Evolutionary conservation across 2,113 vertebrate species (phyloP), one percentile per base, ranked within the genome.

Genomic region (Lepidothrix coronata): DNA sequence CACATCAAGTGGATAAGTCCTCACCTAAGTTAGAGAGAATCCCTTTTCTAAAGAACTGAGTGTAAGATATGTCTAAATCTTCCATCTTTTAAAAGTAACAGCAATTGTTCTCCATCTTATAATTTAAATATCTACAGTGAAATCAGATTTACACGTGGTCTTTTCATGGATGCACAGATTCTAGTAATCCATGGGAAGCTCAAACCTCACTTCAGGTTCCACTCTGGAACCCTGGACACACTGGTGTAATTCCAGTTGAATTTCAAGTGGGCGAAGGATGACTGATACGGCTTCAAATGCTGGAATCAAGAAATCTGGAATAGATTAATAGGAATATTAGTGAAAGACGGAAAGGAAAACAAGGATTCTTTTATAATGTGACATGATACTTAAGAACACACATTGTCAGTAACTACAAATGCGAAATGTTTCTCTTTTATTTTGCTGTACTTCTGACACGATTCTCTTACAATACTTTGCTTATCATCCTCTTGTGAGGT

Each of bases 251-350:
- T 85, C 78, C 39, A 70, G 75, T n/a, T 77, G n/a, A 51, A 54
- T 83, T 90, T 80, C 79, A 51, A 13, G 62, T 30, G 81, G 68
- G 55, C 12, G 68, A 27, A 77, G 52, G 62, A 80, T 44, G 80
- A 92, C 70, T 83, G 35, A 86, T 62, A 20, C 14, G n/a, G 71
- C 75, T 91, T 96, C 70, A 85, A 89, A 82, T 52, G 70, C 71
- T 14, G 76, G 84, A 97, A 85, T 62, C 77, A 87, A 91, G 93
- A 95, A 94, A 76, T 96, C 96, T 97, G 97, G 96, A 92, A 54
- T 12, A 70, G 85, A 97, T 97, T 96, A 97, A 95, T 78, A 70
- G 79, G 83, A 58, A 48, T 89, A 76, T 95, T 94, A 87, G 78
- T 88, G 62, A 72, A 74, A 73, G 83, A 49, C 46, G 81, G 93